Conservation (phyloP, 2,113 vertebrate species). For the Scortum barcoo region DNA sequence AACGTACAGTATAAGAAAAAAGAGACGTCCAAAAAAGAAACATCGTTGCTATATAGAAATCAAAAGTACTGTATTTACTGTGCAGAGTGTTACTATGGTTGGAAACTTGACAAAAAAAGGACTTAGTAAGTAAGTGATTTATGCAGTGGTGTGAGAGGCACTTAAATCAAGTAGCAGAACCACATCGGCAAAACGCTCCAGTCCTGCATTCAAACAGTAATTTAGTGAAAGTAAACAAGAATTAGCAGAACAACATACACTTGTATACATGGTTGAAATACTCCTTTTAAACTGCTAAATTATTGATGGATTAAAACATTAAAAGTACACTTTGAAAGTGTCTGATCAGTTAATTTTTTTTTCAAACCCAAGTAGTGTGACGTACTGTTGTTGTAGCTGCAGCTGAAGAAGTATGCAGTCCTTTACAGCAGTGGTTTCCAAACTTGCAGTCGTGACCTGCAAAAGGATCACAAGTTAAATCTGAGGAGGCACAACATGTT, state of each 20-base stretch:
- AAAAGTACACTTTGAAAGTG: no score
- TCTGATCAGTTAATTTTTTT: not conserved
- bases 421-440: no score
- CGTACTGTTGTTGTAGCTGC: not conserved
- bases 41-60: not conserved
- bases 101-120: constrained; percentile 20
- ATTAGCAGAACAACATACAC: not conserved
- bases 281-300: not conserved
- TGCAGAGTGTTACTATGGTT: not conserved
- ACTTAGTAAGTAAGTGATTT: constrained; percentile 41
- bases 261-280: no score
- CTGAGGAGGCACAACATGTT: no score
- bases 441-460: no score
- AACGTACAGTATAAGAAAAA: not conserved
- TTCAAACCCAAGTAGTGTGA: not conserved
- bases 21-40: not conserved
- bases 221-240: constrained; percentile 4
- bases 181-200: not conserved
- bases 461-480: no score
- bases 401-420: no score
- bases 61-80: constrained; percentile 4
- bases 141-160: constrained; percentile 8
- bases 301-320: not conserved
- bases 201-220: not conserved
- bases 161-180: constrained; percentile 10